These are phyloP conservation scores for Sinopyrophorus schimmeli DNA, from an alignment of 2,888 invertebrate genomes.

Conservation along the genomic window DNA sequence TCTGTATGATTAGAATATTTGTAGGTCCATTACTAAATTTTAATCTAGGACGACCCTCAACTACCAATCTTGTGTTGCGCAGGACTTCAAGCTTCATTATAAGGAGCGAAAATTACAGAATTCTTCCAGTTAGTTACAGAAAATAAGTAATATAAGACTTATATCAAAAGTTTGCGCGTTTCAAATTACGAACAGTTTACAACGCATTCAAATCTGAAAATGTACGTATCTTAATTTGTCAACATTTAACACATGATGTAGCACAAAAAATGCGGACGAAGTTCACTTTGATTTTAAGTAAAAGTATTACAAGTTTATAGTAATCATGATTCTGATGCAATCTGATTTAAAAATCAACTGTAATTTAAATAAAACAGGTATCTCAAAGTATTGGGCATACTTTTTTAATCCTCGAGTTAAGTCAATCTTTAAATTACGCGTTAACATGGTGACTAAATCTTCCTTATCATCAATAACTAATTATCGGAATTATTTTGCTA, in stretches of 20 bases:
- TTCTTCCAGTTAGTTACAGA: slow-evolving; percentile 33
- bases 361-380: slow-evolving; percentile 4
- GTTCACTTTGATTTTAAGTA: slow-evolving; percentile 15
- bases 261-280: slow-evolving; percentile 11
- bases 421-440: too few species aligned
- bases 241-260: slow-evolving; percentile 6
- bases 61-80: slow-evolving; percentile 24
- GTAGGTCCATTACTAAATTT: slow-evolving; percentile 11
- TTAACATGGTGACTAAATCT: too few species aligned
- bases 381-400: too few species aligned
- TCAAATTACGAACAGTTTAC: too few species aligned
- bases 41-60: slow-evolving; percentile 26
- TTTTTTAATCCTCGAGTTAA: too few species aligned
- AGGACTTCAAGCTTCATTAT: slow-evolving; percentile 34
- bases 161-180: too few species aligned
- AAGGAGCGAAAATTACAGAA: slow-evolving; percentile 34
- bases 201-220: background rate
- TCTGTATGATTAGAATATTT: slow-evolving; percentile 11
- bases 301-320: slow-evolving; percentile 11
- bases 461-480: too few species aligned
- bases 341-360: slow-evolving; percentile 10
- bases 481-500: too few species aligned
- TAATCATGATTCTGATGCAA: slow-evolving; percentile 12
- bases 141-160: slow-evolving; percentile 5
- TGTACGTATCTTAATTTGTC: slow-evolving; percentile 8